phyloP scores from a whole-genome alignment of 2,888 invertebrate genomes.

The Tenthredo amoena region DNA sequence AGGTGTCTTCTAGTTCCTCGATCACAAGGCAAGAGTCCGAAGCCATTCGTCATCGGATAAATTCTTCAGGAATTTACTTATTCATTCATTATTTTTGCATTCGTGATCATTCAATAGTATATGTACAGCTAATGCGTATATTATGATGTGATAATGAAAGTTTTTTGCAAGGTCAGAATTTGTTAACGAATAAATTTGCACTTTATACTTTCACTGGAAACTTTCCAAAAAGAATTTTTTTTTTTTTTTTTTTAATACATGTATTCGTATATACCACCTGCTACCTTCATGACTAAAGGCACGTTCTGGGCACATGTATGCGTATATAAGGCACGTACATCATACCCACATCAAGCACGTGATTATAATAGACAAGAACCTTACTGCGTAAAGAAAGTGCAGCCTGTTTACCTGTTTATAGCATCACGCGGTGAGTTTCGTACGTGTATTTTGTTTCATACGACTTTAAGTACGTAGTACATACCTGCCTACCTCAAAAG shows the following conservation, averaged over 20 bases:
- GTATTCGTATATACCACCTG: not conserved
- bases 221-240: slow-evolving; percentile 23
- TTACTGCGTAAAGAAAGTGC: slow-evolving; percentile 25
- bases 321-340: not conserved
- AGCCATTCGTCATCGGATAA: not conserved
- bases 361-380: slow-evolving; percentile 43
- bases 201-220: slow-evolving; percentile 24
- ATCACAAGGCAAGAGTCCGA: not conserved
- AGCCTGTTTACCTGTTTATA: slow-evolving; percentile 7
- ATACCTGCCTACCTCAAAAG: not conserved
- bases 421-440: slow-evolving; percentile 2
- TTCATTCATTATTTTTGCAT: not conserved
- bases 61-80: not conserved
- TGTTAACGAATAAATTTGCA: slow-evolving; percentile 32
- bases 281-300: not conserved
- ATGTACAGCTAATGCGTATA: not conserved
- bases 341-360: slow-evolving; percentile 4
- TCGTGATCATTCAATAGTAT: not conserved
- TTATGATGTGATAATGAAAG: slow-evolving; percentile 29
- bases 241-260: too few relatives aligned
- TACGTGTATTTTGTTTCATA: slow-evolving; percentile 7
- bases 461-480: not conserved
- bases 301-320: not conserved
- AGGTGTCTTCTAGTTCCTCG: not conserved
- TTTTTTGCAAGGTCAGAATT: slow-evolving; percentile 31